phyloP scores from a whole-genome alignment of 2,113 vertebrate genomes.

The Caloenas nicobarica region DNA sequence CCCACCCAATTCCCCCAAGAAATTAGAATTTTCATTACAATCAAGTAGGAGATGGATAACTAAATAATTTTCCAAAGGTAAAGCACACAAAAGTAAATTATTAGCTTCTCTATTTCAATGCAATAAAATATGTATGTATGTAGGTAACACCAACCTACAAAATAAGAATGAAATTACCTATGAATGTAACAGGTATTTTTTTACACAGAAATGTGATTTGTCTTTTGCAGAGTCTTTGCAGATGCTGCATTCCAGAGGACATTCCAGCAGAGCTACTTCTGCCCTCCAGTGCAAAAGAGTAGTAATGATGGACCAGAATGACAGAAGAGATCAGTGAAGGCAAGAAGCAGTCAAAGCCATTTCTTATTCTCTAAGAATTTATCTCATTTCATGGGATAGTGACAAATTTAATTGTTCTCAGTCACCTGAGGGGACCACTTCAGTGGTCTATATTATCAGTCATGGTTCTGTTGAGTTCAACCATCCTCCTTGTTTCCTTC shows the following conservation, averaged over 20 bases:
- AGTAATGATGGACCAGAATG: not conserved
- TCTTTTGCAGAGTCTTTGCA: not conserved
- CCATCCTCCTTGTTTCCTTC: not conserved
- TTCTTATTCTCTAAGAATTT: not conserved
- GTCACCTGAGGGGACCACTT: not conserved
- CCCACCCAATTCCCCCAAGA: not conserved
- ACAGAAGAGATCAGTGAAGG: not conserved
- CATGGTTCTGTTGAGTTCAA: not conserved
- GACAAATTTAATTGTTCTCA: not conserved
- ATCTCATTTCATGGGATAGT: not conserved
- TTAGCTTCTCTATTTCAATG: not conserved
- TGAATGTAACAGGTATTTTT: not conserved
- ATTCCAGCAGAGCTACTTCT: not conserved
- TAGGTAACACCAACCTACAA: not conserved
- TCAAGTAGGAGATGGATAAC: not conserved
- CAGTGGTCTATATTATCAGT: not conserved
- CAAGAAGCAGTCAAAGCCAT: not conserved
- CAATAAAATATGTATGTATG: not conserved
- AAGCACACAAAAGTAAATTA: not conserved
- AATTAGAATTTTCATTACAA: not conserved
- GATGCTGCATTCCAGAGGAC: not conserved
- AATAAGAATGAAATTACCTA: not conserved
- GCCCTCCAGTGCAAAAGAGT: not conserved
- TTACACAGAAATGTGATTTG: not conserved
- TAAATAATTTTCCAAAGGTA: not conserved